Conservation (phyloP, 37 sponge, comb jelly and placozoan species). For the Halichondria panicea region DNA sequence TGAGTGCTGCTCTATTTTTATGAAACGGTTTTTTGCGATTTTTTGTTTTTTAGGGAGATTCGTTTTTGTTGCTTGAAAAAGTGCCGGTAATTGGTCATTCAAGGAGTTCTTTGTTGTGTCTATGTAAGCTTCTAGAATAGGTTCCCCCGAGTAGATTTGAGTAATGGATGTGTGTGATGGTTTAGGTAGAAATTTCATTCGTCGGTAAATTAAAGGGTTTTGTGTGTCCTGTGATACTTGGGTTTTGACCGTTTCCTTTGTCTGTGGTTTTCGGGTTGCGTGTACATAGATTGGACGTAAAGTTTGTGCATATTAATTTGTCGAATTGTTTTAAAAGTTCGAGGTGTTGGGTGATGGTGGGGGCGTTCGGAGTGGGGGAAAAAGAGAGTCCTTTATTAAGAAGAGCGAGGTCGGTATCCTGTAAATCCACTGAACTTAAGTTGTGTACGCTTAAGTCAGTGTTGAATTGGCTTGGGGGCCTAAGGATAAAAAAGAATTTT, state of each 20-base stretch:
- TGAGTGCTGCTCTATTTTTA: neutral
- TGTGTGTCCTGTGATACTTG: neutral
- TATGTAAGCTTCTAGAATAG: slow-evolving; percentile 3
- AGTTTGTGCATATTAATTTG: neutral
- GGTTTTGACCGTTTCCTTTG: neutral
- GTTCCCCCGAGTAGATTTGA: neutral
- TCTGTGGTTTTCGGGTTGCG: neutral
- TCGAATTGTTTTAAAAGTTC: neutral
- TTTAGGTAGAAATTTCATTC: slow-evolving; percentile 31
- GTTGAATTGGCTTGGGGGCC: neutral
- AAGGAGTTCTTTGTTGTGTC: neutral
- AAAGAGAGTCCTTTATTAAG: slow-evolving; percentile 11
- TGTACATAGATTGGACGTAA: neutral
- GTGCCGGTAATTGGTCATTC: slow-evolving; percentile 1
- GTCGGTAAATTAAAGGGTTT: neutral
- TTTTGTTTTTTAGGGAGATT: neutral
- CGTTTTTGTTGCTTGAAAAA: neutral
- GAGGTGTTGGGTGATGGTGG: neutral
- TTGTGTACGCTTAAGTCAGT: slow-evolving; percentile 7
- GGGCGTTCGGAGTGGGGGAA: slow-evolving; percentile 2
- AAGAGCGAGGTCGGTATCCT: neutral
- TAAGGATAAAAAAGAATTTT: slow-evolving; percentile 31
- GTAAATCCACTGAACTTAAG: neutral
- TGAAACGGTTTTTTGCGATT: neutral
- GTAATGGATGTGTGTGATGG: neutral